Percentiles rank a stretch among this genome's conserved stretches.
These are phyloP conservation scores for Eurystomus gularis DNA, from an alignment of 2,113 vertebrate species.

Conservation along the genomic window DNA sequence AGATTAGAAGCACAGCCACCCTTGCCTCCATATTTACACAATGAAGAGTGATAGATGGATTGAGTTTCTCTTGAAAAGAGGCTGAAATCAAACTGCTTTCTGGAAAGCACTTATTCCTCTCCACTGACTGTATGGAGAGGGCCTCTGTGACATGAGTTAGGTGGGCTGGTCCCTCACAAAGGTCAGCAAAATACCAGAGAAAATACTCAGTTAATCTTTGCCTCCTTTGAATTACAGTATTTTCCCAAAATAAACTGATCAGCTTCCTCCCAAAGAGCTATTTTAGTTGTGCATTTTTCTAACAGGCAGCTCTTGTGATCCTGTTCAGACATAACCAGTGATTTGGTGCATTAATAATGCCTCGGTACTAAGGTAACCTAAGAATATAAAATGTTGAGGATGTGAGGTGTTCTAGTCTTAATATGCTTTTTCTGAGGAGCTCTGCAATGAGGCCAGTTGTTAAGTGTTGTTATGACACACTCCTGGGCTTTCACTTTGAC, in stretches of 20 bases:
- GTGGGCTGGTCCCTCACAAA: background rate
- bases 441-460: background rate
- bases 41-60: background rate
- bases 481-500: constrained; percentile 31
- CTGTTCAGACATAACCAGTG: background rate
- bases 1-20: background rate
- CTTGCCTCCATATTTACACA: background rate
- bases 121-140: background rate
- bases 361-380: background rate
- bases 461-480: constrained; percentile 8
- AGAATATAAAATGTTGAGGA: constrained; percentile 4
- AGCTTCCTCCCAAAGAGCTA: background rate
- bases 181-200: background rate
- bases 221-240: background rate
- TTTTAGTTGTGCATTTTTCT: background rate
- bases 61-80: background rate
- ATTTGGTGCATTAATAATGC: background rate
- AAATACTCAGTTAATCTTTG: background rate
- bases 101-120: background rate
- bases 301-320: background rate
- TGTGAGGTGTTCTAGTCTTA: background rate
- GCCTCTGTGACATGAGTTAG: background rate
- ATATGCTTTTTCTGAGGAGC: background rate
- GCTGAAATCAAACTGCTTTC: background rate
- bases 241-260: constrained; percentile 5